These are phyloP conservation scores for Clupea harengus DNA, from an alignment of 2,113 vertebrate species.

Conservation along the genomic window DNA sequence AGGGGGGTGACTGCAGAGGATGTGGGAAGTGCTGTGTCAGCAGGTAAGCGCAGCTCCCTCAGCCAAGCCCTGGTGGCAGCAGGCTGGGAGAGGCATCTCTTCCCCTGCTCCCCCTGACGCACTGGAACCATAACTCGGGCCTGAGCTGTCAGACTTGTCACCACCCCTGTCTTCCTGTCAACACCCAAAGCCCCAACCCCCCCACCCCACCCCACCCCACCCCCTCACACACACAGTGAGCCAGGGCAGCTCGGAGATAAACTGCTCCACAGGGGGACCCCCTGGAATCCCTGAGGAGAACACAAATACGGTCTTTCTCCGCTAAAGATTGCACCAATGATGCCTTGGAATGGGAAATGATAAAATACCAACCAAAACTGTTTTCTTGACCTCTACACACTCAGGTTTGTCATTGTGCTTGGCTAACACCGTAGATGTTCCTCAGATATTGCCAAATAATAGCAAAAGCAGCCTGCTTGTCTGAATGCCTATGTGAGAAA, in stretches of 20 bases:
- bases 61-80: background rate
- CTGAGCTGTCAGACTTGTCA: background rate
- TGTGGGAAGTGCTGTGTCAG: no score
- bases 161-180: background rate
- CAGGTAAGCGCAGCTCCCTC: no score
- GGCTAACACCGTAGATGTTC: background rate
- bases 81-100: no score
- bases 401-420: background rate
- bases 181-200: background rate
- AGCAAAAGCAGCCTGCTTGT: background rate
- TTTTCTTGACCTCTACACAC: background rate
- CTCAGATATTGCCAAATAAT: background rate
- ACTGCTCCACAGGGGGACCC: background rate
- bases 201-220: background rate
- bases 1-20: no score
- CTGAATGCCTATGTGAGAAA: background rate
- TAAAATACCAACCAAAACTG: background rate
- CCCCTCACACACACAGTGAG: background rate
- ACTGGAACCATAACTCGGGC: background rate
- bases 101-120: no score
- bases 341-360: background rate
- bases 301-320: no score
- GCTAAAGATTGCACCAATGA: background rate
- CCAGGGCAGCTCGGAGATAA: background rate
- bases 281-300: no score